Evolutionary conservation across 1,140 invertebrate species (phyloP).

Genomic region (honey bee (Apis mellifera)): Amel_HAv3.1 CM009932.2:1794501-1795000

Average conservation of each 20-base stretch:
- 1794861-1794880: slow-evolving; percentile 29
- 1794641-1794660: slow-evolving; percentile 76
- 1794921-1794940: not conserved
- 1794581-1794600: slow-evolving; percentile 73
- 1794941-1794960: not conserved
- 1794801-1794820: slow-evolving; percentile 1
- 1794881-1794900: not conserved
- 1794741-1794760: slow-evolving; percentile 19
- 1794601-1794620: slow-evolving; percentile 75
- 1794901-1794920: not conserved
- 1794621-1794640: slow-evolving; percentile 79
- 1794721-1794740: slow-evolving; percentile 75
- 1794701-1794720: slow-evolving; percentile 79
- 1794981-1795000: not conserved
- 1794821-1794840: not conserved
- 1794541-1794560: slow-evolving; percentile 53
- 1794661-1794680: slow-evolving; percentile 76
- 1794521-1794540: slow-evolving; percentile 36
- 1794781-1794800: slow-evolving; percentile 1
- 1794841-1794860: not conserved
- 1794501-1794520: not conserved
- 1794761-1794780: slow-evolving; percentile 24
- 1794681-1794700: slow-evolving; percentile 75
- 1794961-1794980: not conserved
- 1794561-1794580: slow-evolving; percentile 54